phyloP scores from a whole-genome alignment of 2,888 invertebrate genomes.

The Dexiosoma caninum region DNA sequence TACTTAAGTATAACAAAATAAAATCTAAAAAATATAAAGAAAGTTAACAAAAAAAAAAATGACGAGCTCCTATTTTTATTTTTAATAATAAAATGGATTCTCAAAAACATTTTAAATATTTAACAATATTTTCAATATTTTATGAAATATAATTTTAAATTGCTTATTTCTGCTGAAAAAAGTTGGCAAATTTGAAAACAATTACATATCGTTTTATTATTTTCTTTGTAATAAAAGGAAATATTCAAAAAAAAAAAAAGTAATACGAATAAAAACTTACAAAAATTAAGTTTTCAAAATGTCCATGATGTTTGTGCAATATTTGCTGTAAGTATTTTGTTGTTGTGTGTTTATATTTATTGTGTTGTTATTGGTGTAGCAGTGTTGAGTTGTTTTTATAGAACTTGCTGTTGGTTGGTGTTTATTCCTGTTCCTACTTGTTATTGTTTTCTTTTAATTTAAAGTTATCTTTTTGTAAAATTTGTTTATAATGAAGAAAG shows the following conservation, averaged over 20 bases:
- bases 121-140: slow-evolving; percentile 11
- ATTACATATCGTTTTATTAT: neutral
- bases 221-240: no score
- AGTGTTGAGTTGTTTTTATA: slow-evolving; percentile 50
- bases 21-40: neutral
- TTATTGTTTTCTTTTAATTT: neutral
- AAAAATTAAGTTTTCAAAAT: slow-evolving; percentile 38
- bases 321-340: slow-evolving; percentile 14
- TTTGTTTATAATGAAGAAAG: slow-evolving; percentile 11
- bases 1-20: neutral
- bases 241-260: no score
- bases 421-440: neutral
- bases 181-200: slow-evolving; percentile 15
- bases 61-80: slow-evolving; percentile 41
- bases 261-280: slow-evolving; percentile 32
- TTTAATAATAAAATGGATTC: slow-evolving; percentile 4
- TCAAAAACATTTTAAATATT: slow-evolving; percentile 23
- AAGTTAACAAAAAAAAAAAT: neutral
- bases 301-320: neutral
- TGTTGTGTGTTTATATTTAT: slow-evolving; percentile 45
- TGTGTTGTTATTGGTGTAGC: slow-evolving; percentile 11
- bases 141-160: neutral
- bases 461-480: slow-evolving; percentile 20
- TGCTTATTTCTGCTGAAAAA: slow-evolving; percentile 29
- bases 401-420: neutral